phyloP scores from a whole-genome alignment of 2,797 vertebrate species.

The Neolamprologus multifasciatus region DNA sequence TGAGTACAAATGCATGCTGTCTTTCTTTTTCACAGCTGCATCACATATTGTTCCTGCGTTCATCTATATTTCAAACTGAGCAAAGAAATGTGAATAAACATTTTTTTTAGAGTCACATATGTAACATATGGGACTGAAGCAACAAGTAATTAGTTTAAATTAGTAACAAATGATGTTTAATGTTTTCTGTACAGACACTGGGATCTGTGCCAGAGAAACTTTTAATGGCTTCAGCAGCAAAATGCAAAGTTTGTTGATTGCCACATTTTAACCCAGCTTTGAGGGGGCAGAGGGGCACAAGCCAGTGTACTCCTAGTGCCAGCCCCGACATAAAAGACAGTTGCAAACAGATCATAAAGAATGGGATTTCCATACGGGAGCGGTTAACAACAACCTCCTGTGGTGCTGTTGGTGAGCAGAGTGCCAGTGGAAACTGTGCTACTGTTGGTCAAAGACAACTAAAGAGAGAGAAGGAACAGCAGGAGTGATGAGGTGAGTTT shows the following conservation, averaged over 20 bases:
- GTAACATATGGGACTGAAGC: background rate
- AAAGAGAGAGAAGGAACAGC: background rate
- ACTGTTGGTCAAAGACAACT: background rate
- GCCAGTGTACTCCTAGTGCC: background rate
- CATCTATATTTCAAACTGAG: background rate
- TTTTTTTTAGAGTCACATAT: background rate
- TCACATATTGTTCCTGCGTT: background rate
- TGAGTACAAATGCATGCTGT: background rate
- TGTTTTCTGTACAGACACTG: background rate
- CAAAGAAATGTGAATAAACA: background rate
- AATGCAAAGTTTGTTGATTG: background rate
- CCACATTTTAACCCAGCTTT: background rate
- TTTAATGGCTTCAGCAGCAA: background rate
- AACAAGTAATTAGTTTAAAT: slow-evolving; percentile 1
- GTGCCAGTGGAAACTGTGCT: background rate
- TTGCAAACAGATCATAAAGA: background rate
- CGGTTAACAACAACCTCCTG: fast-evolving
- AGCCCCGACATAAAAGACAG: background rate
- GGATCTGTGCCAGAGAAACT: background rate
- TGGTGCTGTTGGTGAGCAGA: background rate
- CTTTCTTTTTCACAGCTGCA: background rate
- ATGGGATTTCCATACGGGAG: background rate
- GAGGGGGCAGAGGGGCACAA: background rate
- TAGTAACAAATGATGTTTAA: background rate
- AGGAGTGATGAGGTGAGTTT: background rate